These are phyloP conservation scores for Sarcoramphus papa DNA, from an alignment of 2,797 vertebrate species.

Conservation along the genomic window DNA sequence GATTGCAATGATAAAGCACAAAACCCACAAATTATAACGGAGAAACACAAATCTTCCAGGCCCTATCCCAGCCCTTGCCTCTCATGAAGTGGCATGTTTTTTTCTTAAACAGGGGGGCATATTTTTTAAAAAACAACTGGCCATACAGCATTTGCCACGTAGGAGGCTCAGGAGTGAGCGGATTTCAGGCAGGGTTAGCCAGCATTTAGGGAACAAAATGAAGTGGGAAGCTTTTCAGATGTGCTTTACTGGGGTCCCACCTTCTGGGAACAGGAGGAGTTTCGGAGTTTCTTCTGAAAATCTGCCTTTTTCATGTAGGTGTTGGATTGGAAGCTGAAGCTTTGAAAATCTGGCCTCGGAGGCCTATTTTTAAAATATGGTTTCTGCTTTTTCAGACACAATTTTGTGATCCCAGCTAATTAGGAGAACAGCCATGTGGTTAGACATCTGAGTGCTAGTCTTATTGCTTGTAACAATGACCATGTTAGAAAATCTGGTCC, in stretches of 20 bases:
- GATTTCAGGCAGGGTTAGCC: not conserved
- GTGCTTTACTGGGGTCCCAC: not conserved
- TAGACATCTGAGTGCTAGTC: conserved; percentile 68
- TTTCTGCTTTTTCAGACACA: conserved; percentile 59
- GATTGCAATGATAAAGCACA: conserved; percentile 35
- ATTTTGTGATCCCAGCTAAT: conserved; percentile 61
- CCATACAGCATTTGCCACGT: not conserved
- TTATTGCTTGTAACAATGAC: conserved; percentile 63
- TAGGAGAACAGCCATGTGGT: conserved; percentile 65
- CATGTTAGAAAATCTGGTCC: conserved; percentile 56
- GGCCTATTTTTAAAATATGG: conserved; percentile 58
- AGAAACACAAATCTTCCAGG: not conserved
- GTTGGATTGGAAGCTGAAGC: conserved; percentile 49
- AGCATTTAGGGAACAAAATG: not conserved
- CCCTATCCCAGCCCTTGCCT: not conserved
- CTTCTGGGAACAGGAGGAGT: conserved; percentile 31
- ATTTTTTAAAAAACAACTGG: not conserved
- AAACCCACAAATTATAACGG: not conserved
- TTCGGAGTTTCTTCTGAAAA: conserved; percentile 49
- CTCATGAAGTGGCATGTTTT: not conserved
- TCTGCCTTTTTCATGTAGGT: conserved; percentile 52
- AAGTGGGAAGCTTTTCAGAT: conserved; percentile 11
- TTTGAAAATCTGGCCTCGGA: conserved; percentile 43
- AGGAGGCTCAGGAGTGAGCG: not conserved
- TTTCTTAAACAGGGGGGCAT: not conserved